Evolutionary conservation across 2,797 vertebrate genomes (phyloP), one percentile per base, ranked within the genome.

Genomic region (Pelochelys cantorii): DNA sequence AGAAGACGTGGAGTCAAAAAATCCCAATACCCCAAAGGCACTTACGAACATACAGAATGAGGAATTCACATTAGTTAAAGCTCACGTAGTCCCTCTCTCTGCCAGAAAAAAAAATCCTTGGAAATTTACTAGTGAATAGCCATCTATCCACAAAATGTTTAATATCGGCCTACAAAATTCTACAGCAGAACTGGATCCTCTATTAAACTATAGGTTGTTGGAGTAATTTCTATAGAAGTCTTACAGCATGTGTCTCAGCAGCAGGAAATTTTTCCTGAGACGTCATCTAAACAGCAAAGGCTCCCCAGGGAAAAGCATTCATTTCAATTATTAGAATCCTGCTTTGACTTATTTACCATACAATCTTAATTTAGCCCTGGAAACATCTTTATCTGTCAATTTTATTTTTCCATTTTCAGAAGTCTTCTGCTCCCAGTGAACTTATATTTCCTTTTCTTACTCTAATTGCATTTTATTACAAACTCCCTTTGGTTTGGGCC

Each of bases 251-350:
- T 75, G 23, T 37, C 71, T 34, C n/a, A 20, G 65, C 23, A 75
- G 12, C 42, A 42, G 37, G 71, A 75, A 75, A 42, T 75, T 48
- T 75, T 75, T 25, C 37, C 37, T 48, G 20, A 48, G 22, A 42
- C 48, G 37, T 25, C 25, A 12, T 27, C 71, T 27, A 48, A 48
- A 81, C 77, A 81, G 20, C 23, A 27, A 92, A 83, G 7, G 79
- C 77, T 83, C n/a, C 60, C 81, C 42, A 82, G 85, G 55, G 42
- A 48, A 27, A 79, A 25, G 42, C 0, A 0, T 79, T 79, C 85
- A 27, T 68, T 27, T 48, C 37, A 37, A 84, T 62, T 84, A 91
- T n/a, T 82, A 91, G 53, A 77, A 62, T 22, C 25, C 71, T 75
- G 23, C 48, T 75, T 48, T 75, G 37, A 27, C 7, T 75, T 42